phyloP scores from a whole-genome alignment of 2,888 invertebrate genomes.

The Eumerus sabulonum region DNA sequence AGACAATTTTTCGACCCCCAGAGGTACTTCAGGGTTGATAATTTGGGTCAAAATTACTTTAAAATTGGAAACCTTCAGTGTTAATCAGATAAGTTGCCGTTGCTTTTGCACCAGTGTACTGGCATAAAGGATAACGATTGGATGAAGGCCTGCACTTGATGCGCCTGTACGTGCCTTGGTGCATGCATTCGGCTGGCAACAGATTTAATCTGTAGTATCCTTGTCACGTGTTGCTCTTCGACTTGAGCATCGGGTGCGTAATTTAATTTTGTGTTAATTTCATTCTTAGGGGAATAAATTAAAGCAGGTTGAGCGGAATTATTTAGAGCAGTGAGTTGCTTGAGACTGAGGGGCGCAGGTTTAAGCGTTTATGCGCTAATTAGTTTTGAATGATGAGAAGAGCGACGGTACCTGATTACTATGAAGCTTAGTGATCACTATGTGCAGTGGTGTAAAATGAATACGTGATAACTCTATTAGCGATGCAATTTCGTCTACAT shows the following conservation, averaged over 20 bases:
- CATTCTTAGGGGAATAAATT: conserved; percentile 31
- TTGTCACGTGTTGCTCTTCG: conserved; percentile 41
- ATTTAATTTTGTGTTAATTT: conserved; percentile 60
- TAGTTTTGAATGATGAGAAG: neutral
- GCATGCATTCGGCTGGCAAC: conserved; percentile 20
- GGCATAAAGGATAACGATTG: neutral
- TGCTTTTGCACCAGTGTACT: conserved; percentile 33
- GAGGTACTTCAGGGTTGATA: conserved; percentile 44
- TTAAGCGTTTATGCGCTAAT: conserved; percentile 13
- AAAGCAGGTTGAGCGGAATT: conserved; percentile 1
- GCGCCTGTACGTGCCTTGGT: conserved; percentile 14
- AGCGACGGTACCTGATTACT: neutral
- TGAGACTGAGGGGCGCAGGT: conserved; percentile 14
- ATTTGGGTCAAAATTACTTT: conserved; percentile 67
- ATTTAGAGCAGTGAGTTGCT: conserved; percentile 5
- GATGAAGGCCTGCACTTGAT: no score
- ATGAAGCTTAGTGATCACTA: no score
- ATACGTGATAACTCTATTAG: no score
- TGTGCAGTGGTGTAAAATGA: no score
- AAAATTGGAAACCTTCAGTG: conserved; percentile 63
- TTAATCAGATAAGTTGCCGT: conserved; percentile 59
- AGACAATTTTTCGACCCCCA: conserved; percentile 71
- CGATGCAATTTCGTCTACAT: no score
- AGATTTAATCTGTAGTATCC: conserved; percentile 7
- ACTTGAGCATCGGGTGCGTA: conserved; percentile 46